Percentiles rank a stretch among this genome's conserved stretches.
phyloP scores from a whole-genome alignment of 2,797 vertebrate genomes.

The Eupleurogrammus muticus region DNA sequence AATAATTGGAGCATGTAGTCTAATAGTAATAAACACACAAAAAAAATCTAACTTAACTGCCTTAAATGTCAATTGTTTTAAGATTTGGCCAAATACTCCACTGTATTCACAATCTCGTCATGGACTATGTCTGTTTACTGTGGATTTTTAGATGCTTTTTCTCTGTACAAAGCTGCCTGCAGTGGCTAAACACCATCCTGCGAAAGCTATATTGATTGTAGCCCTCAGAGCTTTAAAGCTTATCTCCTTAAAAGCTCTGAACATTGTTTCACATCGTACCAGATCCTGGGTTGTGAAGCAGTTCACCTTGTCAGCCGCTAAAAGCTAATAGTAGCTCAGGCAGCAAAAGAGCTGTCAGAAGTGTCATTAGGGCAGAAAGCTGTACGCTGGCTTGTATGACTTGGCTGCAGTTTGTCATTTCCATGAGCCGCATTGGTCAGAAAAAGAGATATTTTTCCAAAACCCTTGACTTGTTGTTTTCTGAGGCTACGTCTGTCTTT shows the following conservation, averaged over 20 bases:
- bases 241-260: not conserved
- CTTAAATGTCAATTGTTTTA: too few relatives aligned
- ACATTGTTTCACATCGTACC: not conserved
- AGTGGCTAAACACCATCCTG: too few relatives aligned
- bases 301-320: too few relatives aligned
- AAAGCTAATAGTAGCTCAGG: too few relatives aligned
- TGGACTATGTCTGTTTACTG: too few relatives aligned
- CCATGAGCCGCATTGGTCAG: not conserved
- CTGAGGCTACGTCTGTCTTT: slow-evolving; percentile 26
- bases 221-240: not conserved
- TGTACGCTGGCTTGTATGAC: not conserved
- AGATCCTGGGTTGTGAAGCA: too few relatives aligned
- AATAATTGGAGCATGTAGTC: not conserved
- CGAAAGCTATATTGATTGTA: not conserved
- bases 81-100: too few relatives aligned
- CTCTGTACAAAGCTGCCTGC: too few relatives aligned
- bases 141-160: too few relatives aligned
- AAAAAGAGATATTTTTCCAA: not conserved
- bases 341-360: not conserved
- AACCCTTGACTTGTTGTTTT: slow-evolving; percentile 32
- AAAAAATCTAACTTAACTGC: slow-evolving; percentile 8
- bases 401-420: not conserved
- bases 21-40: slow-evolving; percentile 1
- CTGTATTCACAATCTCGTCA: too few relatives aligned
- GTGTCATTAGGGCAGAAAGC: slow-evolving; percentile 15